Conservation (phyloP, 2,797 vertebrate species). For the Leptatherina wallacei region DNA sequence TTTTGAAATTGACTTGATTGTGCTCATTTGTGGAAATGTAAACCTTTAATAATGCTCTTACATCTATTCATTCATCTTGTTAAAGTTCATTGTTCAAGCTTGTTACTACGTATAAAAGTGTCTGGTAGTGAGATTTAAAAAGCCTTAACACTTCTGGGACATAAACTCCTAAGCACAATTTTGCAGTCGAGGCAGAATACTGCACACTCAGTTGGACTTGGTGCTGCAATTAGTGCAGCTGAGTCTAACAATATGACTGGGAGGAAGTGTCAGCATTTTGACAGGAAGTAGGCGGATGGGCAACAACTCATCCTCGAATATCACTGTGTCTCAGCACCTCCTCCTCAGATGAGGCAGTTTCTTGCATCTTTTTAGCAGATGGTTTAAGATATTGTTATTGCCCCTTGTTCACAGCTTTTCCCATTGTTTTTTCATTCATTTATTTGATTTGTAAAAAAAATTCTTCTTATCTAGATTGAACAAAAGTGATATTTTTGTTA, state of each 20-base stretch:
- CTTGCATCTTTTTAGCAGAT: constrained; percentile 68
- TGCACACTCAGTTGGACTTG: constrained; percentile 68
- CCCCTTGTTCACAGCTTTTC: constrained; percentile 76
- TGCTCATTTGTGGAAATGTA: constrained; percentile 81
- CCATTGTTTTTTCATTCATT: constrained; percentile 41
- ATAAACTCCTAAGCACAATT: constrained; percentile 85
- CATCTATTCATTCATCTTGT: constrained; percentile 62
- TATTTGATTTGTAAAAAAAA: neutral
- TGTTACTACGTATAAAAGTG: constrained; percentile 67
- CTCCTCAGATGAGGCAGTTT: constrained; percentile 69
- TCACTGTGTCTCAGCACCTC: constrained; percentile 81
- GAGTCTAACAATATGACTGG: constrained; percentile 64
- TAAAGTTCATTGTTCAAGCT: constrained; percentile 58
- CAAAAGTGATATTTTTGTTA: neutral
- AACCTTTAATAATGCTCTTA: constrained; percentile 73
- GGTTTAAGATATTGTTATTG: constrained; percentile 61
- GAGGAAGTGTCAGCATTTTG: constrained; percentile 73
- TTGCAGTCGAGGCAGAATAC: constrained; percentile 75
- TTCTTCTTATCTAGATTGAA: neutral
- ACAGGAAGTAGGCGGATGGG: constrained; percentile 71
- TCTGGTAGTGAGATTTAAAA: constrained; percentile 81
- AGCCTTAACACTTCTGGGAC: constrained; percentile 84
- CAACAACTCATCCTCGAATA: constrained; percentile 65
- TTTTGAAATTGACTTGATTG: constrained; percentile 76
- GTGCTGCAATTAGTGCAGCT: constrained; percentile 61